Conservation (phyloP, 1,140 invertebrate species). For the Trichomalopsis sarcophagae region DNA sequence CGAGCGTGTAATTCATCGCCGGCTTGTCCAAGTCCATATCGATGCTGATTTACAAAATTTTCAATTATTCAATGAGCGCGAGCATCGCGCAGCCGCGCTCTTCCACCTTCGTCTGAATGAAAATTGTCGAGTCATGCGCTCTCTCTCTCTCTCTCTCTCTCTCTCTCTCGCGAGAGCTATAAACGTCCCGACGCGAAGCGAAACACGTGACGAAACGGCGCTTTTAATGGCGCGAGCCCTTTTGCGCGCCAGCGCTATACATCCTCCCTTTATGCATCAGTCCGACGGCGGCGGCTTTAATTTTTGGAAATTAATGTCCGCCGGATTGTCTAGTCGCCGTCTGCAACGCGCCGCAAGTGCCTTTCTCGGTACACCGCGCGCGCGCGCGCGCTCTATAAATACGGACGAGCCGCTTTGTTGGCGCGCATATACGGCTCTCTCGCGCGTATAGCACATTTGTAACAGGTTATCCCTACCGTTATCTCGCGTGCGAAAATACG, state of each 20-base stretch:
- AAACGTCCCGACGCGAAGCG: constrained; percentile 40
- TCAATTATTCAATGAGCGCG: not conserved
- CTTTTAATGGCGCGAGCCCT: constrained; percentile 41
- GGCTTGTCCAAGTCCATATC: too few relatives aligned
- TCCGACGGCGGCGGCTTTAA: not conserved
- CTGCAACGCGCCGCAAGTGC: not conserved
- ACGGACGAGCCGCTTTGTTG: not conserved
- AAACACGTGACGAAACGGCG: constrained; percentile 53
- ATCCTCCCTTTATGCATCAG: not conserved
- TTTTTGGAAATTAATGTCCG: constrained; percentile 37
- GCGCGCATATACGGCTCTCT: too few relatives aligned
- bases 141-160: too few relatives aligned
- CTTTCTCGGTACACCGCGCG: not conserved
- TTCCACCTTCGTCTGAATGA: constrained; percentile 37
- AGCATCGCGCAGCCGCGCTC: constrained; percentile 26
- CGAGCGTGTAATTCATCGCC: too few relatives aligned
- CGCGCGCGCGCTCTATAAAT: not conserved
- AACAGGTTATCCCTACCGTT: constrained; percentile 13
- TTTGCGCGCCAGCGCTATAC: not conserved
- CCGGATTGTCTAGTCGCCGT: not conserved
- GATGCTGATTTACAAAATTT: not conserved
- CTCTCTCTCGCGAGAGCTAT: constrained; percentile 8
- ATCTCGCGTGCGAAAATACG: constrained; percentile 21
- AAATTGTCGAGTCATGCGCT: constrained; percentile 38
- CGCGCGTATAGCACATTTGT: not conserved